phyloP scores from a whole-genome alignment of 2,888 invertebrate species.

The Trichacis sp. region DNA sequence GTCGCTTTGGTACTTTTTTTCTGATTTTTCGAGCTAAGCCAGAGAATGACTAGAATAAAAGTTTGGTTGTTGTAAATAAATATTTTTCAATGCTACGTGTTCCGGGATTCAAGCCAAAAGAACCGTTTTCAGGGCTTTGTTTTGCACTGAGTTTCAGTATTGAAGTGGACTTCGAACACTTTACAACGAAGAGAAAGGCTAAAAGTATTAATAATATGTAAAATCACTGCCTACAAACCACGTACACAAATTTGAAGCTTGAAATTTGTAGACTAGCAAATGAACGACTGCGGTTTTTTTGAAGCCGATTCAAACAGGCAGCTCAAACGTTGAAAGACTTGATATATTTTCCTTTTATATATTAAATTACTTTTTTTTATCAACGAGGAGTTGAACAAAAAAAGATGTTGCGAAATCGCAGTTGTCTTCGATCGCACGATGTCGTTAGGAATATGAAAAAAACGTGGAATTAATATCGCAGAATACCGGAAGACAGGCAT shows the following conservation, averaged over 20 bases:
- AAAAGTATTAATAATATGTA: slow-evolving; percentile 8
- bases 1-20: not conserved
- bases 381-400: no score
- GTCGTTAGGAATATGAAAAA: not conserved
- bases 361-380: no score
- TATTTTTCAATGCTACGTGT: slow-evolving; percentile 53
- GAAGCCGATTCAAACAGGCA: not conserved
- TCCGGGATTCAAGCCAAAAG: slow-evolving; percentile 50
- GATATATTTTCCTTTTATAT: no score
- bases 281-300: not conserved
- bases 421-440: not conserved
- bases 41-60: no score
- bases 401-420: not conserved
- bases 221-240: slow-evolving; percentile 5
- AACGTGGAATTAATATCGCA: not conserved
- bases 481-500: slow-evolving; percentile 50
- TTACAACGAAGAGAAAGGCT: slow-evolving; percentile 4
- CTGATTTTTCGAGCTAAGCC: not conserved
- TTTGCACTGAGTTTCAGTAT: not conserved
- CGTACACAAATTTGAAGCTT: not conserved
- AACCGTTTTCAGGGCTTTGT: not conserved
- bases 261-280: not conserved
- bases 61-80: slow-evolving; percentile 47
- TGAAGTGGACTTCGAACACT: not conserved
- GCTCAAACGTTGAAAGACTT: slow-evolving; percentile 6